Evolutionary conservation across 2,113 vertebrate genomes (phyloP), one percentile per base, ranked within the genome.

Genomic region (Erythrocercus mccallii): DNA sequence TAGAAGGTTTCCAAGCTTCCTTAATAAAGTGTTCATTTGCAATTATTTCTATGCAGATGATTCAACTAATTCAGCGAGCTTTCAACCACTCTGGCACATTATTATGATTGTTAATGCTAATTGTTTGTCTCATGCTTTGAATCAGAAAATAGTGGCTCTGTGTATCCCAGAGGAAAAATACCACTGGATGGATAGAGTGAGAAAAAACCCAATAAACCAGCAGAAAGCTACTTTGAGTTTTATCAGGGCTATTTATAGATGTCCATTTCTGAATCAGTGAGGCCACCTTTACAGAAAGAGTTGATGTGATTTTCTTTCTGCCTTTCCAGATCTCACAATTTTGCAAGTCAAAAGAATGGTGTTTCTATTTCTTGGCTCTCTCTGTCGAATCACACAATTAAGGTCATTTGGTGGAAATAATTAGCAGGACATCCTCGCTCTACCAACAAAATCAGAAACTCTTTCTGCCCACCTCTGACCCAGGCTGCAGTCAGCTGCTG

Each of bases 121-220:
- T 96, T 89, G 86, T 88, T 96, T 91, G 61, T 92, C 40, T 88
- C 69, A 50, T 78, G 88, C 82, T 86, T 61, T 86, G 90, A 90
- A 82, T 82, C 71, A 82, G 89, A 88, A 95, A 91, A 77, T 12
- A 71, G 57, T 37, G 54, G 72, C 88, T 92, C 48, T 86, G 56
- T 61, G n/a, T 33, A 44, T 92, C 69, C 44, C 69, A 48, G 68
- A 74, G 82, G 79, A 68, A 88, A 90, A 92, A 54, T 71, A 66
- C 15, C 14, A 4, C 81, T 70, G 14, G 65, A 27, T 54, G 66
- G 50, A 31, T 7, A 22, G 73, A 73, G 21, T 5, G 9, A 69
- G 14, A 66, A 40, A 44, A 66, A 40, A 44, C 0, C 0, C 28
- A 50, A 4, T 15, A 51, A 73, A 58, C 56, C 62, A 83, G 71